Percentiles rank a stretch among this genome's conserved stretches.
Conservation (phyloP, 2,797 vertebrate genomes). For the Loriculus beryllinus region DNA sequence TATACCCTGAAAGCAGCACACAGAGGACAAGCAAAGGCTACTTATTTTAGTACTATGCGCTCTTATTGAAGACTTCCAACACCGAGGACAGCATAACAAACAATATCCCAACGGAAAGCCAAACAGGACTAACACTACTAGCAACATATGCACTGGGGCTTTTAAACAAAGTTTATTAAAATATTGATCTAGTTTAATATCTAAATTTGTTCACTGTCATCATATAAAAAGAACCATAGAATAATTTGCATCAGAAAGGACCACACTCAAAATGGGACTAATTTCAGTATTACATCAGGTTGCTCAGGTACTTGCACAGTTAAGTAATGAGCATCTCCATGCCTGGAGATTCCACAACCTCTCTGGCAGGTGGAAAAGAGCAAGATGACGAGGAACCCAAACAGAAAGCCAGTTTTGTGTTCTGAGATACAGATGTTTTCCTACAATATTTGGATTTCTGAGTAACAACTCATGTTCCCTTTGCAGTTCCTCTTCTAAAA, state of each 20-base stretch:
- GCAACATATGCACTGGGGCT: not conserved
- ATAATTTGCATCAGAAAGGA: not conserved
- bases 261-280: not conserved
- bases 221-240: not conserved
- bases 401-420: not conserved
- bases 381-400: not conserved
- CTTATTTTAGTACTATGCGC: not conserved
- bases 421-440: not conserved
- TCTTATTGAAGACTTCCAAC: not conserved
- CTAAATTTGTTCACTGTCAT: not conserved
- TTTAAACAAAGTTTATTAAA: not conserved
- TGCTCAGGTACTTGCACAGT: not conserved
- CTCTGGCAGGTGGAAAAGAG: not conserved
- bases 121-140: not conserved
- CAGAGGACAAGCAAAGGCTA: not conserved
- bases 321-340: not conserved
- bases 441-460: not conserved
- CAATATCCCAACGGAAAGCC: not conserved
- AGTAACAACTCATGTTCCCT: not conserved
- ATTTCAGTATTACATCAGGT: not conserved
- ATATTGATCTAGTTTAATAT: not conserved
- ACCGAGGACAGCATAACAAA: not conserved
- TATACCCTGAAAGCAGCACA: not conserved
- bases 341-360: not conserved
- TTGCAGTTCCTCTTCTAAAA: not conserved